Percentiles rank a stretch among this genome's conserved stretches.
These are phyloP conservation scores for Erythrocercus mccallii DNA, from an alignment of 2,113 vertebrate species.

Conservation along the genomic window DNA sequence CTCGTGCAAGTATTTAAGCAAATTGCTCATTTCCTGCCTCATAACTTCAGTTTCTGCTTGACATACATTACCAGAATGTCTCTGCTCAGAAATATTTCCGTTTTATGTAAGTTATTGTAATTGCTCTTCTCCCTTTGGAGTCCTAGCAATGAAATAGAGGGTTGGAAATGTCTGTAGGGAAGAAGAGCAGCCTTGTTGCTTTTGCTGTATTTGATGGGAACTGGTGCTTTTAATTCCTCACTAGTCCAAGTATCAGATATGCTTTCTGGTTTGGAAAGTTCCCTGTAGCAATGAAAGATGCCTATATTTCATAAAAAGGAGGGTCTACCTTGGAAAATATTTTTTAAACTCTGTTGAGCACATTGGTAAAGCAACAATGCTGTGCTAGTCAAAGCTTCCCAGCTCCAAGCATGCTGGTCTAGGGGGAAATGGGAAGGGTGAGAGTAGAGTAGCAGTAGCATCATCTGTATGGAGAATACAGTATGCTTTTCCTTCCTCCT, in stretches of 20 bases:
- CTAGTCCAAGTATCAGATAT: background rate
- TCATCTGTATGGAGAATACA: fast-evolving
- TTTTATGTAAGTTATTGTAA: background rate
- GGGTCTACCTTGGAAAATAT: background rate
- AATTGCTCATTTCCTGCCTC: background rate
- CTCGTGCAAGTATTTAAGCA: background rate
- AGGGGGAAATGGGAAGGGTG: background rate
- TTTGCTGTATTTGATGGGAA: background rate
- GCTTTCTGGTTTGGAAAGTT: background rate
- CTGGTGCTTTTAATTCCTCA: background rate
- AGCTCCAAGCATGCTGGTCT: background rate
- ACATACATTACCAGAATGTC: background rate
- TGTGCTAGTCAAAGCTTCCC: background rate
- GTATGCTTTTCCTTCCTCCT: background rate
- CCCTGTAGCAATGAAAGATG: background rate
- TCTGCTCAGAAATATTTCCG: background rate
- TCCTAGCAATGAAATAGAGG: background rate
- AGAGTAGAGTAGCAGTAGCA: background rate
- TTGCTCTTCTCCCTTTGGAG: background rate
- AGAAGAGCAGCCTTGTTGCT: background rate
- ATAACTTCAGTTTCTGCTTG: background rate
- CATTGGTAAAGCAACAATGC: background rate
- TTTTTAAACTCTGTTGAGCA: background rate
- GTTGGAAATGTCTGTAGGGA: background rate
- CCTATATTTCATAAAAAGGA: background rate